These are phyloP conservation scores for Heliornis fulica DNA, from an alignment of 2,113 vertebrate genomes.

Conservation along the genomic window DNA sequence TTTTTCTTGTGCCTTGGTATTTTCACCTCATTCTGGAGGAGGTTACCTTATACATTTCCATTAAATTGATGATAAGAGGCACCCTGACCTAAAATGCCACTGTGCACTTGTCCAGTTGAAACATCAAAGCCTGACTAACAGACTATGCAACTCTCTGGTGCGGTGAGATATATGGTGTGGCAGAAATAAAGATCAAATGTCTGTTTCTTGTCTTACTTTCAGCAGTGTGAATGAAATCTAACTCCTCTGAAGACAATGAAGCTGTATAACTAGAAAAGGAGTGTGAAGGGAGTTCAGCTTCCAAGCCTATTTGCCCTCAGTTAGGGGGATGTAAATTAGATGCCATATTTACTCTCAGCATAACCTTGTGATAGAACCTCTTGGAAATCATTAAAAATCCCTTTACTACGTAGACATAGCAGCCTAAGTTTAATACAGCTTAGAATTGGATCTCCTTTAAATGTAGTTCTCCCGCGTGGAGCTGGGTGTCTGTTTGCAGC, in stretches of 20 bases:
- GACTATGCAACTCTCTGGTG: not conserved
- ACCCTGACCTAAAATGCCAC: not conserved
- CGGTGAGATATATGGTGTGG: not conserved
- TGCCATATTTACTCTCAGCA: not conserved
- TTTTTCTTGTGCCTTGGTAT: not conserved
- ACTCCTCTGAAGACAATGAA: slow-evolving; percentile 2
- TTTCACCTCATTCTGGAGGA: slow-evolving; percentile 4
- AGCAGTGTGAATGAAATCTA: not conserved
- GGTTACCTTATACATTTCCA: not conserved
- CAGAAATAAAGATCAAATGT: slow-evolving; percentile 29
- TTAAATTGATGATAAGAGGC: not conserved
- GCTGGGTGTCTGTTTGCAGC: not conserved
- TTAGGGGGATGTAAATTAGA: not conserved
- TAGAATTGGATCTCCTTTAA: not conserved
- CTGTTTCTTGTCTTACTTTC: slow-evolving; percentile 18
- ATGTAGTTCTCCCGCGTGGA: not conserved
- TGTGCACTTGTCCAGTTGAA: not conserved
- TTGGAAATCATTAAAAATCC: not conserved
- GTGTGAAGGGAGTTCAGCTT: not conserved
- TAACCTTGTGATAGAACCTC: not conserved
- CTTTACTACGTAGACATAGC: not conserved
- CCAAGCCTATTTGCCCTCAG: not conserved
- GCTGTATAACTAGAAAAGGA: not conserved
- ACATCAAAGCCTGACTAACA: slow-evolving; percentile 37
- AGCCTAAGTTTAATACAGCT: not conserved